phyloP scores from a whole-genome alignment of 2,797 vertebrate species.

The Thamnophis elegans region DNA sequence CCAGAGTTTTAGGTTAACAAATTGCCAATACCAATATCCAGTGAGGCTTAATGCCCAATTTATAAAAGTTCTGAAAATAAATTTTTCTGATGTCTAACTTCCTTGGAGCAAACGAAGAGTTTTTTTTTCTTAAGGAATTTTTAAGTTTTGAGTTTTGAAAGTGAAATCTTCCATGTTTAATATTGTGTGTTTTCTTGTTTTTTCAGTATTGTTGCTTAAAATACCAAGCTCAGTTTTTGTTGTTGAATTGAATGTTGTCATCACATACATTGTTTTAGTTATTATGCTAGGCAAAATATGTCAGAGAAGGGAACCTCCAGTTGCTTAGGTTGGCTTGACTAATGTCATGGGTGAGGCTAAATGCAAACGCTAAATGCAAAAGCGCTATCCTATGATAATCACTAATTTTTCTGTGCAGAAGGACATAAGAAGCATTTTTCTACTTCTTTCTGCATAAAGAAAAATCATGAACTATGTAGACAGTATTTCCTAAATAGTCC shows the following conservation, averaged over 20 bases:
- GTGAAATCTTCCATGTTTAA: background rate
- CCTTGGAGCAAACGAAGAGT: background rate
- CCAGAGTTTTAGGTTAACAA: background rate
- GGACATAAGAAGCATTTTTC: background rate
- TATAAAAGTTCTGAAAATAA: background rate
- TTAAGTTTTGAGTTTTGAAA: background rate
- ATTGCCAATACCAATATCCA: background rate
- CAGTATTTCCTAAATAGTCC: background rate
- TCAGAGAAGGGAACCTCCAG: background rate
- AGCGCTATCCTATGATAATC: background rate
- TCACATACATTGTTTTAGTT: background rate
- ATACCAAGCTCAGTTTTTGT: background rate
- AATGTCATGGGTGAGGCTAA: background rate
- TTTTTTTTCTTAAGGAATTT: background rate
- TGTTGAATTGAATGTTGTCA: constrained; percentile 2
- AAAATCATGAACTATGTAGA: background rate
- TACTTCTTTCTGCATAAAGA: background rate
- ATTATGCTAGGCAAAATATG: background rate
- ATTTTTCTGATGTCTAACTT: background rate
- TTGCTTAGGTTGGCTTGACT: background rate
- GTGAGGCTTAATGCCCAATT: background rate
- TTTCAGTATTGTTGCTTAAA: background rate
- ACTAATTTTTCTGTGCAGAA: background rate
- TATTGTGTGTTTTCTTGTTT: background rate
- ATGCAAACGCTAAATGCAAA: background rate